phyloP scores from a whole-genome alignment of 1,140 invertebrate genomes.

The Drosophila lacteicornis region DNA sequence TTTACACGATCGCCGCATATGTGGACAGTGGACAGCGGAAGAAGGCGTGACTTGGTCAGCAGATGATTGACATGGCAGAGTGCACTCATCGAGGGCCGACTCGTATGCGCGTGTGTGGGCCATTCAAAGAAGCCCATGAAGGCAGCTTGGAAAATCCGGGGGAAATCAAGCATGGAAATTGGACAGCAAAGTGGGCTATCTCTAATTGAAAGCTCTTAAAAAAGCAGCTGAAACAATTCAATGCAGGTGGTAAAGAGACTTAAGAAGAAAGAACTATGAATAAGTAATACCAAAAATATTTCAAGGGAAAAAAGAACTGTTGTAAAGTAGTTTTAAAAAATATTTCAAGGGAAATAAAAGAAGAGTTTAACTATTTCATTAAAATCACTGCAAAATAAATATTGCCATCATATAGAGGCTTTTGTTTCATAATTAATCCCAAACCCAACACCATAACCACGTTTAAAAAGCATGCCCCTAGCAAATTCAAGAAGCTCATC shows the following conservation, averaged over 20 bases:
- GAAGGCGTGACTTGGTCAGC: slow-evolving; percentile 58
- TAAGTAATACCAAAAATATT: background rate
- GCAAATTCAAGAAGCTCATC: slow-evolving; percentile 18
- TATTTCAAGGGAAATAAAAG: background rate
- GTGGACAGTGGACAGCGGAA: slow-evolving; percentile 17
- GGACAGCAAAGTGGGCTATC: slow-evolving; percentile 5
- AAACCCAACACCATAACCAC: background rate
- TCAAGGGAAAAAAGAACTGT: too few relatives aligned
- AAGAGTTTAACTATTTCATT: too few relatives aligned
- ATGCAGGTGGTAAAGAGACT: background rate
- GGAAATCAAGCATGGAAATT: slow-evolving; percentile 28
- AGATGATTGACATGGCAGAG: slow-evolving; percentile 41
- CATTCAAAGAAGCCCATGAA: slow-evolving; percentile 18
- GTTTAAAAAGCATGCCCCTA: slow-evolving; percentile 1
- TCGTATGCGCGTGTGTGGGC: slow-evolving; percentile 35
- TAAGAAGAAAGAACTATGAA: too few relatives aligned
- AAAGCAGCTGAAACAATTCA: slow-evolving; percentile 20
- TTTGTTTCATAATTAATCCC: too few relatives aligned
- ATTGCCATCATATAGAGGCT: background rate
- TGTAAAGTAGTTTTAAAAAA: too few relatives aligned
- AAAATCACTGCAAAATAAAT: background rate
- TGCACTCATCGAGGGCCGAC: slow-evolving; percentile 38
- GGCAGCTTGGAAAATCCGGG: slow-evolving; percentile 24
- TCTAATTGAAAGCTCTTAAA: slow-evolving; percentile 39
- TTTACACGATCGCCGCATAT: slow-evolving; percentile 5